Evolutionary conservation across 2,888 invertebrate genomes (phyloP).

Genomic region (Leucophenga montana): DNA sequence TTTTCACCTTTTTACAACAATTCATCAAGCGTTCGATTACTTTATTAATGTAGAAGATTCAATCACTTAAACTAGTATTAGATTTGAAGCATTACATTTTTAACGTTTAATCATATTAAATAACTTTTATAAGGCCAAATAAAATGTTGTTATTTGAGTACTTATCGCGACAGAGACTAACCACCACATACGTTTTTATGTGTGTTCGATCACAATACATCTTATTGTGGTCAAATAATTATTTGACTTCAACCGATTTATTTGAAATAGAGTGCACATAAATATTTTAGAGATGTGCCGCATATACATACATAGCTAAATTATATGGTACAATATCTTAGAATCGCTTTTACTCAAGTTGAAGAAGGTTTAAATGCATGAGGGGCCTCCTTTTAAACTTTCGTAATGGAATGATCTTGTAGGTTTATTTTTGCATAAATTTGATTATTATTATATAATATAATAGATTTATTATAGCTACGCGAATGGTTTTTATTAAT

Average conservation of each 20-base stretch:
- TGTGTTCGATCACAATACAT: background rate
- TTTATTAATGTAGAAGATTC: slow-evolving; percentile 10
- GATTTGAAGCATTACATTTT: no score
- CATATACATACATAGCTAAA: slow-evolving; percentile 18
- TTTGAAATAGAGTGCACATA: slow-evolving; percentile 33
- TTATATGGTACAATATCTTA: background rate
- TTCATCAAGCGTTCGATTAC: slow-evolving; percentile 23
- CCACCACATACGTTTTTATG: no score
- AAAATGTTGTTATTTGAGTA: slow-evolving; percentile 53
- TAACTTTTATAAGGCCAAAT: slow-evolving; percentile 70
- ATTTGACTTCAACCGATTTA: slow-evolving; percentile 42
- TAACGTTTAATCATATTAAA: slow-evolving; percentile 45
- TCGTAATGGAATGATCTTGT: slow-evolving; percentile 67
- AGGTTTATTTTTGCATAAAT: slow-evolving; percentile 47
- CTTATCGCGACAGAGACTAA: background rate
- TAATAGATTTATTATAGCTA: slow-evolving; percentile 8
- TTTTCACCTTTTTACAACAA: slow-evolving; percentile 40
- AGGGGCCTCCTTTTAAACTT: slow-evolving; percentile 48
- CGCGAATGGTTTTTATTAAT: slow-evolving; percentile 9
- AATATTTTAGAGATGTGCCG: slow-evolving; percentile 16
- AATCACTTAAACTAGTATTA: no score
- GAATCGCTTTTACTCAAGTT: slow-evolving; percentile 44
- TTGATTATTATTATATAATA: slow-evolving; percentile 30
- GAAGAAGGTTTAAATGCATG: slow-evolving; percentile 61
- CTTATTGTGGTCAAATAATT: slow-evolving; percentile 31